Conservation (phyloP, 2,797 vertebrate genomes). For the Austrolebias charrua region DNA sequence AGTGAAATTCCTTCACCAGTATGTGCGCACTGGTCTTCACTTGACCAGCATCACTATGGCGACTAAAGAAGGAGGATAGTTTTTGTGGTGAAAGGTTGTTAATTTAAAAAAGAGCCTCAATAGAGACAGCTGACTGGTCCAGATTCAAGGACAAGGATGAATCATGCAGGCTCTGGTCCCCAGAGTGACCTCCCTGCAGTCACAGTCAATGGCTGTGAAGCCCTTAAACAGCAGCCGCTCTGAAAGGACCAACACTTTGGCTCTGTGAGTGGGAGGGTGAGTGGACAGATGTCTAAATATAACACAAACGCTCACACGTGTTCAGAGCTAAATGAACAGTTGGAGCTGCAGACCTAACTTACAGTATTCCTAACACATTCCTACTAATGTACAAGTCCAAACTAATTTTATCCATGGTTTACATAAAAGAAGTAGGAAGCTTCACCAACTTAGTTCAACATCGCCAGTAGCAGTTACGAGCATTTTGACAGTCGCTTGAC, state of each 20-base stretch:
- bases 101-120: constrained; percentile 59
- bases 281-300: constrained; percentile 18
- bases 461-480: constrained; percentile 20
- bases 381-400: not conserved
- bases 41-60: constrained; percentile 74
- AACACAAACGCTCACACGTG: constrained; percentile 20
- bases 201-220: constrained; percentile 35
- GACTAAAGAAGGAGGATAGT: constrained; percentile 54
- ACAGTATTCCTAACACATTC: not conserved
- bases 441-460: constrained; percentile 6
- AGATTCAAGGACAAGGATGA: constrained; percentile 60
- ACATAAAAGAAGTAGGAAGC: constrained; percentile 10
- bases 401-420: constrained; percentile 7
- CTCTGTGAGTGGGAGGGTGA: constrained; percentile 23
- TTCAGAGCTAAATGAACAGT: constrained; percentile 4
- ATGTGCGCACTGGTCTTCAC: constrained; percentile 59
- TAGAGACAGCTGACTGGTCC: constrained; percentile 52
- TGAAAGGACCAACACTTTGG: constrained; percentile 44
- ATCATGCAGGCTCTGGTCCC: constrained; percentile 49
- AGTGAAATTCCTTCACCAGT: constrained; percentile 62
- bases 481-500: constrained; percentile 22
- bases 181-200: constrained; percentile 29
- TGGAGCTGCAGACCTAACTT: not conserved
- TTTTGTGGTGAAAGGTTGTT: constrained; percentile 61
- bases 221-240: constrained; percentile 41